These are phyloP conservation scores for Elanoides forficatus DNA, from an alignment of 2,113 vertebrate species.

Conservation along the genomic window DNA sequence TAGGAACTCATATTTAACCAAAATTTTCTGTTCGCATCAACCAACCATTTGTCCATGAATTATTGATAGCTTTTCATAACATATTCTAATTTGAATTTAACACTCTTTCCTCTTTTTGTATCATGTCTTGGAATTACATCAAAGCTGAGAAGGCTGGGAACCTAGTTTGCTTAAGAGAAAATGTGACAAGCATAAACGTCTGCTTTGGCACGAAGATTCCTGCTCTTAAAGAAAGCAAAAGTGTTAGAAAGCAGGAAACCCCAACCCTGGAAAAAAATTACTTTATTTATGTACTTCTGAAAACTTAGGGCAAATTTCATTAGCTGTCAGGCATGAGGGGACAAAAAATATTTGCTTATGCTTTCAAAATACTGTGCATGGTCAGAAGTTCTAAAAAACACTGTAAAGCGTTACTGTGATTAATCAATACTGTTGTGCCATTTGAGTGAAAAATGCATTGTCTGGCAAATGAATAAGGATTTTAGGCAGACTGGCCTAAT, in stretches of 20 bases:
- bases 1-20: background rate
- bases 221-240: background rate
- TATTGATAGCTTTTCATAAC: background rate
- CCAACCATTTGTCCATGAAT: background rate
- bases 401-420: background rate
- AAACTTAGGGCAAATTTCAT: background rate
- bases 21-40: background rate
- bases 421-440: background rate
- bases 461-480: background rate
- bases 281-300: background rate
- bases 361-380: background rate
- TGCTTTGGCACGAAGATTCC: background rate
- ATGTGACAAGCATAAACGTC: background rate
- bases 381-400: background rate
- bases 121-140: background rate
- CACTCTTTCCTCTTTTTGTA: background rate
- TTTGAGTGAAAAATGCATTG: background rate
- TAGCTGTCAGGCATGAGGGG: background rate
- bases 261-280: background rate
- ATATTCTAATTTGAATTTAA: background rate
- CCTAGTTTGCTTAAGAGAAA: background rate
- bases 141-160: background rate
- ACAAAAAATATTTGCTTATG: background rate
- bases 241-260: background rate
- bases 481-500: background rate